Evolutionary conservation across 2,888 invertebrate species (phyloP).

Genomic region (Choreutis nemorana): DNA sequence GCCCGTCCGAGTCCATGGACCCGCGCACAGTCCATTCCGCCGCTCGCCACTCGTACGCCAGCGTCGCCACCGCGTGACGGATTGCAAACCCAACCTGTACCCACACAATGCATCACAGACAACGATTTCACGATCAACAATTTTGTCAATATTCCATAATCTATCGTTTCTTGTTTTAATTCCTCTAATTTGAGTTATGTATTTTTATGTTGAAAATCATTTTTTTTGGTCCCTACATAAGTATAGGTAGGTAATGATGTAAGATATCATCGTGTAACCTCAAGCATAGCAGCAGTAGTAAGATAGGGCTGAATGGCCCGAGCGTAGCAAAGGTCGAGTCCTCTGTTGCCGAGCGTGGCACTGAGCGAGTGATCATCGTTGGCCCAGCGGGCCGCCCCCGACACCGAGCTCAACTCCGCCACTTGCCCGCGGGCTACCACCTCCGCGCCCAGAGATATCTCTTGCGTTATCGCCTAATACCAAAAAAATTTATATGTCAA

Average conservation of each 20-base stretch:
- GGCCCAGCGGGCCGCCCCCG: slow-evolving; percentile 46
- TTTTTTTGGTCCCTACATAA: no score
- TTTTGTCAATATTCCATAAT: no score
- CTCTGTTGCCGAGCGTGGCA: slow-evolving; percentile 54
- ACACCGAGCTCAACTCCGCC: slow-evolving; percentile 43
- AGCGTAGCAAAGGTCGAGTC: slow-evolving; percentile 51
- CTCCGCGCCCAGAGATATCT: slow-evolving; percentile 49
- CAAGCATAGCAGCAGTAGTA: slow-evolving; percentile 53
- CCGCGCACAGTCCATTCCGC: slow-evolving; percentile 47
- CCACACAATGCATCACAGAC: no score
- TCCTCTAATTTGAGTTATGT: no score
- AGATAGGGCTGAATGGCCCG: slow-evolving; percentile 40
- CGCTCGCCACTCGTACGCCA: slow-evolving; percentile 50
- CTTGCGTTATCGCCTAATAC: slow-evolving; percentile 34
- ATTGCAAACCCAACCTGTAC: slow-evolving; percentile 46
- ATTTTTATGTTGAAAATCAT: no score
- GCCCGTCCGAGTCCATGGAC: slow-evolving; percentile 51
- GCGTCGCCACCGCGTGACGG: slow-evolving; percentile 41
- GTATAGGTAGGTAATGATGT: no score
- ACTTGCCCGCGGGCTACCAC: slow-evolving; percentile 42
- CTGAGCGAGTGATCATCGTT: slow-evolving; percentile 38
- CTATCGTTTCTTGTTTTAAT: no score
- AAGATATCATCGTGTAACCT: no score
- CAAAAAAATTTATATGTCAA: not conserved
- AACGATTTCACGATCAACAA: no score